Conservation (phyloP, 2,113 vertebrate genomes). For the Eptesicus fuscus region DNA sequence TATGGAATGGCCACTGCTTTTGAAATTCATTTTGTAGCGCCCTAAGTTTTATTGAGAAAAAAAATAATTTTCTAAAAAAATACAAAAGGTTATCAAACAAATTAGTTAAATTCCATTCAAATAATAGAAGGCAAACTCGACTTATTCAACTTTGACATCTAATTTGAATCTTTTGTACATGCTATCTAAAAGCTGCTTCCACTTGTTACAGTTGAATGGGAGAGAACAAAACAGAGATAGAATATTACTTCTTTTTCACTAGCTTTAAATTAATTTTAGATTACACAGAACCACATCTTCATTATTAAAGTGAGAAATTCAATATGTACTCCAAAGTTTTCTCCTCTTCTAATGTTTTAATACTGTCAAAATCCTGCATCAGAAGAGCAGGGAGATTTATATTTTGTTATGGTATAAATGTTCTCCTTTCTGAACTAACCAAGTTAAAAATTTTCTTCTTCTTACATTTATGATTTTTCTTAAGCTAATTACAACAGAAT, state of each 20-base stretch:
- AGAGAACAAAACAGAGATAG: constrained; percentile 37
- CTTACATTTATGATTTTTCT: constrained; percentile 8
- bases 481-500: constrained; percentile 17
- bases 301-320: constrained; percentile 62
- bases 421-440: constrained; percentile 28
- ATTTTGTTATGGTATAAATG: background rate
- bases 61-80: background rate
- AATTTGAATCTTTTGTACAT: constrained; percentile 59
- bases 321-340: background rate
- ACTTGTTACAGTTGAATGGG: constrained; percentile 44
- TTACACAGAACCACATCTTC: constrained; percentile 25
- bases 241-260: constrained; percentile 47
- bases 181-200: constrained; percentile 40
- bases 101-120: background rate
- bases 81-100: background rate
- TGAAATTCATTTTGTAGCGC: constrained; percentile 23
- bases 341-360: background rate
- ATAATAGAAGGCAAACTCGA: constrained; percentile 23
- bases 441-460: constrained; percentile 7
- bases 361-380: constrained; percentile 10
- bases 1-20: constrained; percentile 9
- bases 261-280: constrained; percentile 50
- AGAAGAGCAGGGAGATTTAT: background rate
- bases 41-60: background rate
- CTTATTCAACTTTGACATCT: constrained; percentile 50